Conservation (phyloP, 2,113 vertebrate genomes). For the Sander vitreus region DNA sequence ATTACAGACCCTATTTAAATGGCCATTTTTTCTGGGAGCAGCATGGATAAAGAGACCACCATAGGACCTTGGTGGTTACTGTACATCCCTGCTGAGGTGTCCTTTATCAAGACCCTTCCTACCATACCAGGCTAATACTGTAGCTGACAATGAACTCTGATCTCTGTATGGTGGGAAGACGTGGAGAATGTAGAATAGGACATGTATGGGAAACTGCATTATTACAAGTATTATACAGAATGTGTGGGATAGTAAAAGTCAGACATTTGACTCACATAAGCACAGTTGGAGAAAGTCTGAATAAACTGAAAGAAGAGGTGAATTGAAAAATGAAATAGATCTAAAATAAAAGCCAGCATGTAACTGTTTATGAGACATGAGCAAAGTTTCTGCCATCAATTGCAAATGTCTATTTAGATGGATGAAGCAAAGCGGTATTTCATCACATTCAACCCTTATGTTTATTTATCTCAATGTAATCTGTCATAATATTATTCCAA, state of each 20-base stretch:
- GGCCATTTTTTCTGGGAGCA: background rate
- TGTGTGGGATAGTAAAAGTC: too few relatives aligned
- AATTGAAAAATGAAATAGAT: background rate
- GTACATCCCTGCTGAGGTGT: background rate
- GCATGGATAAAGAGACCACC: background rate
- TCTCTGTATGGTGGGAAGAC: conserved; percentile 20
- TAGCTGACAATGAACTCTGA: conserved; percentile 27
- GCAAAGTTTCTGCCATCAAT: background rate
- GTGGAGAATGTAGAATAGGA: too few relatives aligned
- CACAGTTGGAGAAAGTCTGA: background rate
- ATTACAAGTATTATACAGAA: background rate
- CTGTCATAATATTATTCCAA: background rate
- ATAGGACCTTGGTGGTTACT: conserved; percentile 4
- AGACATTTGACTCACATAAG: background rate
- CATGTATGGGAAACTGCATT: background rate
- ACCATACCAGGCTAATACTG: background rate
- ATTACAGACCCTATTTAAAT: background rate
- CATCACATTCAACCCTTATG: background rate
- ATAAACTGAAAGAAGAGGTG: background rate
- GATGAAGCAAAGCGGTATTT: background rate
- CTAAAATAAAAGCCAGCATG: background rate
- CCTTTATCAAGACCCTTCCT: conserved; percentile 15
- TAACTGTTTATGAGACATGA: background rate
- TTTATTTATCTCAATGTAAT: background rate
- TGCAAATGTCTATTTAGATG: background rate